These are phyloP conservation scores for Gracilinanus agilis DNA, from an alignment of 2,113 vertebrate genomes.

Conservation along the genomic window DNA sequence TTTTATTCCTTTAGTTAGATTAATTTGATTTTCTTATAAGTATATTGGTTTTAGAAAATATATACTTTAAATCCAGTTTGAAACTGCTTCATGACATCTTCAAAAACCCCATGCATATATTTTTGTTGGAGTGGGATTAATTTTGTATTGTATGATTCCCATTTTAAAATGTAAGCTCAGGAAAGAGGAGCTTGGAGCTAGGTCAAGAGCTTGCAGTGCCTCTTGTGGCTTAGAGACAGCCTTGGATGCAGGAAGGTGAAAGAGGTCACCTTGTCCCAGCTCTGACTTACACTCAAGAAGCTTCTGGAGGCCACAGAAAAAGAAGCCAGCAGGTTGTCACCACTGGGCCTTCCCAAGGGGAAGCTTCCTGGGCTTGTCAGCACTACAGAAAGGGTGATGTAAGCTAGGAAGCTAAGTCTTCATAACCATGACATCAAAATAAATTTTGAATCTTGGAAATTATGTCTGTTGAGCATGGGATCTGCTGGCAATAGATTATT, in stretches of 20 bases:
- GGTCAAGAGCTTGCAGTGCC: not conserved
- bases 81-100: not conserved
- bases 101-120: not conserved
- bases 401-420: not conserved
- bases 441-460: not conserved
- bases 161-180: not conserved
- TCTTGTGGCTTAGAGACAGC: too few species aligned
- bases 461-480: not conserved
- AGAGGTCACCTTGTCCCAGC: too few species aligned
- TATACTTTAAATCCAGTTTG: not conserved
- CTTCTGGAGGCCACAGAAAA: too few species aligned
- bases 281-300: not conserved
- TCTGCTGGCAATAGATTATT: not conserved
- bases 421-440: too few species aligned
- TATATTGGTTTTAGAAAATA: not conserved
- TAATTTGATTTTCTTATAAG: not conserved
- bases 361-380: not conserved
- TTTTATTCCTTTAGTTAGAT: not conserved
- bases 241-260: too few species aligned
- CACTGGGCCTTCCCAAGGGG: too few species aligned
- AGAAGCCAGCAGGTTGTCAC: too few species aligned
- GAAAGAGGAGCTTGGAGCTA: not conserved
- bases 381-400: not conserved
- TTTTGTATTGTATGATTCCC: not conserved
- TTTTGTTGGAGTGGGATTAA: not conserved